These are phyloP conservation scores for Theristicus caerulescens DNA, from an alignment of 2,113 vertebrate genomes.

Conservation along the genomic window DNA sequence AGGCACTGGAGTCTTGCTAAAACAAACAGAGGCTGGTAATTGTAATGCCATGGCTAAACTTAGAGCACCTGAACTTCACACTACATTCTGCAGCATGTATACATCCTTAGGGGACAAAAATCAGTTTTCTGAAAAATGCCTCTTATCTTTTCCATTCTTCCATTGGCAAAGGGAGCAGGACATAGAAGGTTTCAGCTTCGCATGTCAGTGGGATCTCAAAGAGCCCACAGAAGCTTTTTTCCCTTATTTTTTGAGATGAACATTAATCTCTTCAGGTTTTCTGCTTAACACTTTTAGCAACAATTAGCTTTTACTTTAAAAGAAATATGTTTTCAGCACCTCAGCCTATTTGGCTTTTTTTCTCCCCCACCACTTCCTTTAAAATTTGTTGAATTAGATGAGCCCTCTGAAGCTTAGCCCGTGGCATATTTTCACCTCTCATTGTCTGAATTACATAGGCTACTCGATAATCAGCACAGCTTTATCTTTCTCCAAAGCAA, in stretches of 20 bases:
- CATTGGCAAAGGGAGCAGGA: not conserved
- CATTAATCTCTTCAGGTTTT: not conserved
- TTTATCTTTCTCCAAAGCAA: not conserved
- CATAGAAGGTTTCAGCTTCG: not conserved
- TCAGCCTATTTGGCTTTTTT: not conserved
- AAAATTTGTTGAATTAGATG: conserved; percentile 6
- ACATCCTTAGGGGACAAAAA: not conserved
- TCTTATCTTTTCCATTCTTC: not conserved
- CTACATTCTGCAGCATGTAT: not conserved
- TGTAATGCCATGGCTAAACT: not conserved
- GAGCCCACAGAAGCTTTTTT: not conserved
- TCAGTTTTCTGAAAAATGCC: not conserved
- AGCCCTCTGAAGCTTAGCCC: not conserved
- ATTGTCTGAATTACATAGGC: not conserved
- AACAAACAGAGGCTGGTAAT: not conserved
- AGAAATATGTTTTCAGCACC: not conserved
- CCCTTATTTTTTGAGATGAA: not conserved
- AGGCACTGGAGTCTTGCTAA: not conserved
- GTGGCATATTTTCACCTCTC: not conserved
- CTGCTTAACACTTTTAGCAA: not conserved
- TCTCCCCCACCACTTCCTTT: not conserved
- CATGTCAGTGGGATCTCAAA: not conserved
- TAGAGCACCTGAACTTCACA: not conserved
- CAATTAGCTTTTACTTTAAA: not conserved
- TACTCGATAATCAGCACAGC: not conserved